phyloP scores from a whole-genome alignment of 2,113 vertebrate genomes.

The Gymnogyps californianus region DNA sequence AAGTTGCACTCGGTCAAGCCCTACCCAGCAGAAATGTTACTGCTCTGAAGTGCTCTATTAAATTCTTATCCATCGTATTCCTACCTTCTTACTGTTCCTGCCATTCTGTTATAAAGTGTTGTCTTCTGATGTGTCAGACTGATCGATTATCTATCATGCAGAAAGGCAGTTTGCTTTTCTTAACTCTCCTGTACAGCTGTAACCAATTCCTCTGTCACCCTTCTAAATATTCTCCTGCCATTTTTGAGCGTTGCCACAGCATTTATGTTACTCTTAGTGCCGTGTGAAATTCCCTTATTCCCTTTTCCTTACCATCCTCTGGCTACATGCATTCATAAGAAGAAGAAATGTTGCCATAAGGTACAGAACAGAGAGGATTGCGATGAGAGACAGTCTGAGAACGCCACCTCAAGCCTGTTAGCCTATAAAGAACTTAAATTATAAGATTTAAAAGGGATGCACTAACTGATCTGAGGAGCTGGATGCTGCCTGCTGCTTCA shows the following conservation, averaged over 20 bases:
- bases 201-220: not conserved
- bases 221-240: not conserved
- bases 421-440: not conserved
- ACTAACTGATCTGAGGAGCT: not conserved
- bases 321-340: not conserved
- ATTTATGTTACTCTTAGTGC: not conserved
- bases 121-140: not conserved
- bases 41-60: not conserved
- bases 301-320: not conserved
- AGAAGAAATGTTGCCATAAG: not conserved
- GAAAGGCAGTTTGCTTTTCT: not conserved
- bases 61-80: not conserved
- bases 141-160: not conserved
- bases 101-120: not conserved
- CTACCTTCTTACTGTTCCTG: not conserved
- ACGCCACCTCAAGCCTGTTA: not conserved
- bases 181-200: not conserved
- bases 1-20: not conserved
- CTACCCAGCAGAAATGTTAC: not conserved
- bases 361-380: not conserved
- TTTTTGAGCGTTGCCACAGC: not conserved
- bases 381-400: not conserved
- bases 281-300: not conserved
- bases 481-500: not conserved
- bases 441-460: not conserved